These are phyloP conservation scores for Plodia interpunctella DNA, from an alignment of 1,140 invertebrate genomes.

Conservation along the genomic window DNA sequence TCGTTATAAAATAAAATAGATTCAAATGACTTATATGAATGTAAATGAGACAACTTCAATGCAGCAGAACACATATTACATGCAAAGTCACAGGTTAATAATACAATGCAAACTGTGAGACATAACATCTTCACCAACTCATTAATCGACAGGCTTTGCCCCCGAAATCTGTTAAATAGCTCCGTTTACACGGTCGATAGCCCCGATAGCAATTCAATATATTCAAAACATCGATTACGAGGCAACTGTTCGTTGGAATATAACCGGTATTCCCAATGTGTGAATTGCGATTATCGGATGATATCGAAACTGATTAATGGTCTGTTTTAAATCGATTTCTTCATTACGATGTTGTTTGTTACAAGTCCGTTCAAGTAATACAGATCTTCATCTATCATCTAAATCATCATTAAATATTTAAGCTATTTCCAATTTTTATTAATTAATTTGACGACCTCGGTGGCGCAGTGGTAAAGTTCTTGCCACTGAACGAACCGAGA, in stretches of 20 bases:
- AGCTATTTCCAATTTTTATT: too few relatives aligned
- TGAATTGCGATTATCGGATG: neutral
- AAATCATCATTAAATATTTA: too few relatives aligned
- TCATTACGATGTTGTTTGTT: neutral
- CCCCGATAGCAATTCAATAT: neutral
- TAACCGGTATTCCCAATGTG: constrained; percentile 1
- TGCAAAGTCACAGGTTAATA: too few relatives aligned
- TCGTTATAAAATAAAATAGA: too few relatives aligned
- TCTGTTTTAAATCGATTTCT: neutral
- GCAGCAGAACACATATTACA: too few relatives aligned
- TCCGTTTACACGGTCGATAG: constrained; percentile 1
- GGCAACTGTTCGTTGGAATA: neutral
- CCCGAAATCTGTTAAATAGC: neutral
- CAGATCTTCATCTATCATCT: neutral
- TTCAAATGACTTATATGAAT: too few relatives aligned
- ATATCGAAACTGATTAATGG: constrained; percentile 1
- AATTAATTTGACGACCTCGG: too few relatives aligned
- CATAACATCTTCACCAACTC: neutral
- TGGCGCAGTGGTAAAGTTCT: too few relatives aligned
- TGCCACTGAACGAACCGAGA: too few relatives aligned
- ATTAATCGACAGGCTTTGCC: neutral
- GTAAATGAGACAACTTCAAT: too few relatives aligned
- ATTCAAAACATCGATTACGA: constrained; percentile 1
- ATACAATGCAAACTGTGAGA: neutral
- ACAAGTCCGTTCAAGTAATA: neutral